Percentiles rank a stretch among this genome's conserved stretches.
These are phyloP conservation scores for Mormyrus proboscirostris DNA, from an alignment of 2,797 vertebrate species.

Conservation along the genomic window DNA sequence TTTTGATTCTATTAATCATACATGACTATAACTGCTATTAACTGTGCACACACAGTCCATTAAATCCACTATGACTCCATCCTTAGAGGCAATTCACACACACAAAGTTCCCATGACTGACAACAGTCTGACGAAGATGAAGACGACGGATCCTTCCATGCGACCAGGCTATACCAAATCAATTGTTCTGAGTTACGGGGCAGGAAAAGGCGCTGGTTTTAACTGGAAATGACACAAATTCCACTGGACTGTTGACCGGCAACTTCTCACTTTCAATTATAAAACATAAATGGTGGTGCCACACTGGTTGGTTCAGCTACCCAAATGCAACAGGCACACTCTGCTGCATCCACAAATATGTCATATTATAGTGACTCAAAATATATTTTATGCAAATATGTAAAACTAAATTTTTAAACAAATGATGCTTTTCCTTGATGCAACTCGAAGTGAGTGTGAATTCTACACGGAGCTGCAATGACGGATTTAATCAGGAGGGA, in stretches of 20 bases:
- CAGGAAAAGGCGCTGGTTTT: neutral
- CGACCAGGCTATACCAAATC: neutral
- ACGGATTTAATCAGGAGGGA: neutral
- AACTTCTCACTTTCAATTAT: neutral
- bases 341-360: neutral
- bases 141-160: too few relatives aligned
- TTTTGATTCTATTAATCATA: neutral
- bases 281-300: neutral
- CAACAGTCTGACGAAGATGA: neutral
- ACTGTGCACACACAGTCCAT: neutral
- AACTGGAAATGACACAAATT: neutral
- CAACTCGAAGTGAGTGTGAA: neutral
- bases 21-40: neutral
- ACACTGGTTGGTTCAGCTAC: neutral
- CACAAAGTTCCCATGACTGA: neutral
- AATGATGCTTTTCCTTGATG: slow-evolving; percentile 10
- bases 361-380: neutral
- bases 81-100: neutral
- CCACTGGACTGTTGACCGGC: neutral
- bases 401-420: neutral
- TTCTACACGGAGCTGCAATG: neutral
- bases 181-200: neutral
- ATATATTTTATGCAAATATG: neutral
- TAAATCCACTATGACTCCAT: neutral
- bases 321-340: neutral